Evolutionary conservation across 2,797 vertebrate species (phyloP).

Genomic region (Onychomys arenicola): DNA sequence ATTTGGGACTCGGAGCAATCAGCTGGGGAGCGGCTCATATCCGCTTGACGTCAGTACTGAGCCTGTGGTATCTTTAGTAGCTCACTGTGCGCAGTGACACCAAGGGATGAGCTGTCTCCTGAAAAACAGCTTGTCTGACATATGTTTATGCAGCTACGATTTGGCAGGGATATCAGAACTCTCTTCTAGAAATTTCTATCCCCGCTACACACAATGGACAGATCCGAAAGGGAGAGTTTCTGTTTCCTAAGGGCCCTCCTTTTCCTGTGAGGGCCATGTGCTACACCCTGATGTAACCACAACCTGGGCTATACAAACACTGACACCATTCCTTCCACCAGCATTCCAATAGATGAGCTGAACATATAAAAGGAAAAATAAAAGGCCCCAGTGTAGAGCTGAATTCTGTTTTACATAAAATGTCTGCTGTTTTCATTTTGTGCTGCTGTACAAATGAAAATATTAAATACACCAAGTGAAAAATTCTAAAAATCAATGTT

Average conservation of each 20-base stretch:
- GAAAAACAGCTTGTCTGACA: constrained; percentile 53
- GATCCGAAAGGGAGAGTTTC: background rate
- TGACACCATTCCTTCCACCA: background rate
- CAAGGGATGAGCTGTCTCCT: background rate
- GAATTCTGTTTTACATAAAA: background rate
- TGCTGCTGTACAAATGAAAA: background rate
- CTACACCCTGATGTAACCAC: background rate
- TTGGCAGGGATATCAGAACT: background rate
- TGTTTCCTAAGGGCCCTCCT: background rate
- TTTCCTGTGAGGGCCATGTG: background rate
- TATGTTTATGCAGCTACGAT: background rate
- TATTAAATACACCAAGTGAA: background rate
- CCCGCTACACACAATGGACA: background rate
- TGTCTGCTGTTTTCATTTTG: background rate
- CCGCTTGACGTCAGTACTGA: constrained; percentile 47
- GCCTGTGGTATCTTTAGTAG: constrained; percentile 21
- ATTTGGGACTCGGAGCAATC: background rate
- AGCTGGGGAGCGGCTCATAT: background rate
- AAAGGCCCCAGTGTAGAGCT: background rate
- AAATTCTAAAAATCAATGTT: background rate
- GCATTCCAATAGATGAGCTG: background rate
- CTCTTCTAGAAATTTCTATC: constrained; percentile 31
- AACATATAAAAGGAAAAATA: background rate
- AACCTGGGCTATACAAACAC: background rate
- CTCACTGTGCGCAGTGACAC: background rate